Evolutionary conservation across 1,140 invertebrate genomes (phyloP).

Genomic region (Lordiphosa stackelbergi): DNA sequence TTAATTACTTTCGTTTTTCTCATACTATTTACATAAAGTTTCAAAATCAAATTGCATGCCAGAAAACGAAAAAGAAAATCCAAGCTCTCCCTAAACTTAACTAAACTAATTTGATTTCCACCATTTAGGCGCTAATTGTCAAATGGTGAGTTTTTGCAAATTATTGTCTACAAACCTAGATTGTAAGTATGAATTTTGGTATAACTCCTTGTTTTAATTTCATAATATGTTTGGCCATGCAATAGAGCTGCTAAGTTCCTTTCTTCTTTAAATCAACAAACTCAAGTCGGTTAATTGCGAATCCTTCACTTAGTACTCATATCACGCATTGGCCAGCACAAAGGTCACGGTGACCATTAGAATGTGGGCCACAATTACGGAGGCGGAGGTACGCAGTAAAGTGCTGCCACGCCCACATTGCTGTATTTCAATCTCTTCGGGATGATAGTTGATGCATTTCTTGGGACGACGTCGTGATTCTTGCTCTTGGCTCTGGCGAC

Average conservation of each 20-base stretch:
- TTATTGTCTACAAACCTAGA: constrained; percentile 73
- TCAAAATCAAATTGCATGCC: constrained; percentile 19
- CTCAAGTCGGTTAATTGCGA: constrained; percentile 11
- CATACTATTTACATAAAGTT: constrained; percentile 59
- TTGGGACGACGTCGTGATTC: constrained; percentile 84
- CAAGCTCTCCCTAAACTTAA: constrained; percentile 30
- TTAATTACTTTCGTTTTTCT: constrained; percentile 47
- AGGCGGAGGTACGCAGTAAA: constrained; percentile 46
- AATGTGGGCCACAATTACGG: constrained; percentile 59
- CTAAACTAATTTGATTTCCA: constrained; percentile 27
- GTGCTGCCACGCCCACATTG: constrained; percentile 80
- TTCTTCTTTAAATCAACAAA: constrained; percentile 26
- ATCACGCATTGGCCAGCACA: constrained; percentile 74
- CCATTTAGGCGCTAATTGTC: constrained; percentile 31
- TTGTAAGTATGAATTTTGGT: constrained; percentile 23
- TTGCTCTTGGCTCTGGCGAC: constrained; percentile 79
- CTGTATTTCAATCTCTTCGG: constrained; percentile 88
- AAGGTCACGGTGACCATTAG: constrained; percentile 68
- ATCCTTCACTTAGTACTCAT: constrained; percentile 42
- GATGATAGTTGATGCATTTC: constrained; percentile 92
- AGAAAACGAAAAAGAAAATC: constrained; percentile 1
- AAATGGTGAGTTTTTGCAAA: constrained; percentile 41
- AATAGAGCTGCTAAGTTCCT: constrained; percentile 9
- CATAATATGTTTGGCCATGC: constrained; percentile 21
- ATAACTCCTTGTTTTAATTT: constrained; percentile 30